Evolutionary conservation across 2,113 vertebrate species (phyloP).

Genomic region (Formicarius rufipectus): DNA sequence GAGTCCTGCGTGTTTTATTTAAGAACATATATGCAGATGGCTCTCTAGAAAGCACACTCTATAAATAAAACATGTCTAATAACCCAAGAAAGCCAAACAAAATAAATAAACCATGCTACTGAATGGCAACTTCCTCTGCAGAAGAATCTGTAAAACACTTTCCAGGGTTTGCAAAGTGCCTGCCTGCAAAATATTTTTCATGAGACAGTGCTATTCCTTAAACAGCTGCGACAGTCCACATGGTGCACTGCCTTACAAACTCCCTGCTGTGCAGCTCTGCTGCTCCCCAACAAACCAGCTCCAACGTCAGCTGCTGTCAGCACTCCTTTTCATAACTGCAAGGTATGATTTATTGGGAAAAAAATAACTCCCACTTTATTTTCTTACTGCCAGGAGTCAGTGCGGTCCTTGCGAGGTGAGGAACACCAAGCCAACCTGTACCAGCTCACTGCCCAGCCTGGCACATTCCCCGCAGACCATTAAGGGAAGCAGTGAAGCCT

Average conservation of each 20-base stretch:
- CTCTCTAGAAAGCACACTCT: slow-evolving; percentile 24
- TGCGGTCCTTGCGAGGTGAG: background rate
- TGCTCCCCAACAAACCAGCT: background rate
- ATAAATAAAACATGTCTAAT: slow-evolving; percentile 53
- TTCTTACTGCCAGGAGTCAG: background rate
- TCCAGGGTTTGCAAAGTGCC: background rate
- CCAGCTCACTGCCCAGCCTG: background rate
- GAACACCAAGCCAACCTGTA: background rate
- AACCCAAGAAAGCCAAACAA: slow-evolving; percentile 47
- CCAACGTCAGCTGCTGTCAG: background rate
- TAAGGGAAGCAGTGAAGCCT: background rate
- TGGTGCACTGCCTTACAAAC: background rate
- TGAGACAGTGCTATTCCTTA: background rate
- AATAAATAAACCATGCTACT: slow-evolving; percentile 50
- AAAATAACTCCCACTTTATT: background rate
- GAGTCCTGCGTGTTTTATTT: background rate
- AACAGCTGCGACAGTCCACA: background rate
- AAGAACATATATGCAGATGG: background rate
- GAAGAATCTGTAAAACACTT: background rate
- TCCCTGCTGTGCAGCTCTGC: background rate
- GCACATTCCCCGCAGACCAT: background rate
- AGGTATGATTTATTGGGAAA: background rate
- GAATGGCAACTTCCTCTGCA: background rate
- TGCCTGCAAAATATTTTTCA: background rate
- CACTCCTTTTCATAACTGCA: background rate